Conservation (phyloP, 1,140 invertebrate species). For the Cydia pomonella region DNA sequence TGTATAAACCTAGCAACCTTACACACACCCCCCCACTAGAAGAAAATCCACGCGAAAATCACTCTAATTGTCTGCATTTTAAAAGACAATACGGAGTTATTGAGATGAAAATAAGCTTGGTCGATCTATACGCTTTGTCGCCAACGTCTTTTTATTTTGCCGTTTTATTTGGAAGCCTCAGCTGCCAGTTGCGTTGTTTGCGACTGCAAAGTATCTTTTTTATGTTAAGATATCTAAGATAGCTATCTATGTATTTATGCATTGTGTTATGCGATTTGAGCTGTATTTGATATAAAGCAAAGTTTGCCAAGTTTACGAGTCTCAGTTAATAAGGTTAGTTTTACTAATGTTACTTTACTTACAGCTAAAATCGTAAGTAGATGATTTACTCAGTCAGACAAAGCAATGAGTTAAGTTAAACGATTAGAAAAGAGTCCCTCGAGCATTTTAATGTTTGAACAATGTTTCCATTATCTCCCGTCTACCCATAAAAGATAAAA, state of each 20-base stretch:
- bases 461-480: constrained; percentile 73
- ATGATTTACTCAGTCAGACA: constrained; percentile 44
- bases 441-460: constrained; percentile 59
- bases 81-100: constrained; percentile 14
- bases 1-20: constrained; percentile 72
- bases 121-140: constrained; percentile 72
- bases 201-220: constrained; percentile 52
- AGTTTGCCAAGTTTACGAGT: not conserved
- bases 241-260: constrained; percentile 16
- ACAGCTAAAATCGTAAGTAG: constrained; percentile 31
- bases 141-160: constrained; percentile 78
- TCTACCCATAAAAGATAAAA: constrained; percentile 71
- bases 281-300: not conserved
- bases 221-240: constrained; percentile 49
- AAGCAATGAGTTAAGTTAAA: constrained; percentile 73
- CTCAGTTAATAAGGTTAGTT: not conserved
- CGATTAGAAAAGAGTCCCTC: constrained; percentile 68
- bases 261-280: not conserved
- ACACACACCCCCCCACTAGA: constrained; percentile 35
- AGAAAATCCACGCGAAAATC: constrained; percentile 44
- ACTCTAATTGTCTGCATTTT: constrained; percentile 50
- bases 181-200: constrained; percentile 72
- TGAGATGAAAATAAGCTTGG: constrained; percentile 47
- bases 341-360: constrained; percentile 10
- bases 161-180: constrained; percentile 76